phyloP scores from a whole-genome alignment of 2,888 invertebrate genomes.

The Hoplodrina blanda region DNA sequence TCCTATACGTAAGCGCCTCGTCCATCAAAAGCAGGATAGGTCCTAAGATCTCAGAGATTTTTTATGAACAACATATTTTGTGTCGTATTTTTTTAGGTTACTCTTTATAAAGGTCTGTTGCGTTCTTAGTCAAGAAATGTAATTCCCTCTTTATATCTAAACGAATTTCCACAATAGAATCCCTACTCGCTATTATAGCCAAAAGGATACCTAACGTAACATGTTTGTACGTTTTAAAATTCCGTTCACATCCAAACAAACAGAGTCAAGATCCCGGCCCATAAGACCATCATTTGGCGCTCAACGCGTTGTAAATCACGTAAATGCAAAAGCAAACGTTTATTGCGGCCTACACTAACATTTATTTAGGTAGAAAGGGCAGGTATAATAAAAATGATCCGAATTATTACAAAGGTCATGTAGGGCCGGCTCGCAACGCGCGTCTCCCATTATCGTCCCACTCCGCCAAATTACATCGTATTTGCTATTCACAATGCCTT shows the following conservation, averaged over 20 bases:
- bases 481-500: slow-evolving; percentile 73
- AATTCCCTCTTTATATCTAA: background rate
- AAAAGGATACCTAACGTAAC: background rate
- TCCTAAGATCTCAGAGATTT: too few species aligned
- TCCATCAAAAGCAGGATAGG: background rate
- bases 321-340: slow-evolving; percentile 63
- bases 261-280: slow-evolving; percentile 20
- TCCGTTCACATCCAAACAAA: slow-evolving; percentile 31
- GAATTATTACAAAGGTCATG: slow-evolving; percentile 68
- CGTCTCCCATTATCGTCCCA: slow-evolving; percentile 68
- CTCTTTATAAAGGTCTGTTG: background rate
- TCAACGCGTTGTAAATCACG: slow-evolving; percentile 59
- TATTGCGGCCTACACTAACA: slow-evolving; percentile 65
- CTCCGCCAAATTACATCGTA: slow-evolving; percentile 72
- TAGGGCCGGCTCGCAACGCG: slow-evolving; percentile 58
- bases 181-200: background rate
- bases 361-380: slow-evolving; percentile 68
- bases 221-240: slow-evolving; percentile 30
- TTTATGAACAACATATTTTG: background rate
- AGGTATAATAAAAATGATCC: slow-evolving; percentile 73
- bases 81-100: background rate
- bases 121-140: background rate
- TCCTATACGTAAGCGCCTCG: background rate
- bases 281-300: slow-evolving; percentile 40
- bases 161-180: background rate